phyloP scores from a whole-genome alignment of 2,888 invertebrate genomes.

The Metopia argyrocephala region DNA sequence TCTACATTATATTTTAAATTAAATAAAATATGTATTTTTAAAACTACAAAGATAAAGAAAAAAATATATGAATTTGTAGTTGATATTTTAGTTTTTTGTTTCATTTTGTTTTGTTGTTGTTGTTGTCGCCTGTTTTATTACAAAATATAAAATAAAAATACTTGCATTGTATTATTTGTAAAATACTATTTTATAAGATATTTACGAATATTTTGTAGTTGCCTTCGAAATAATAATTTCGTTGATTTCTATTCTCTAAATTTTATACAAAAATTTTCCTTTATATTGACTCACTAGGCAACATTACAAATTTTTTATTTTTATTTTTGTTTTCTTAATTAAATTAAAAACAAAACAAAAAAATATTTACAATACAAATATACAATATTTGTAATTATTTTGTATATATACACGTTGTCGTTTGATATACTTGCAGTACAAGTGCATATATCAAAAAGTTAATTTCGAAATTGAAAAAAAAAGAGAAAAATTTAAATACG shows the following conservation, averaged over 20 bases:
- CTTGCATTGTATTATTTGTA: slow-evolving; percentile 21
- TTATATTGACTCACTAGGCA: slow-evolving; percentile 58
- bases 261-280: too few relatives aligned
- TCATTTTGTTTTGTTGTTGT: slow-evolving; percentile 28
- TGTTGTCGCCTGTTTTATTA: too few relatives aligned
- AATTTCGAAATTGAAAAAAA: slow-evolving; percentile 59
- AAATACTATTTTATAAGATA: slow-evolving; percentile 7
- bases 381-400: too few relatives aligned
- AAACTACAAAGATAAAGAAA: too few relatives aligned
- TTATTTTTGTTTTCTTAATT: too few relatives aligned
- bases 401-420: neutral
- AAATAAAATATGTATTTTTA: too few relatives aligned
- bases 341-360: slow-evolving; percentile 6
- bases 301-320: slow-evolving; percentile 28
- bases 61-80: too few relatives aligned
- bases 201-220: slow-evolving; percentile 13
- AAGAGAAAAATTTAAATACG: slow-evolving; percentile 26
- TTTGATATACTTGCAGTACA: neutral
- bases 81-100: too few relatives aligned
- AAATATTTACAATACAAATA: slow-evolving; percentile 54
- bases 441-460: slow-evolving; percentile 45
- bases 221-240: slow-evolving; percentile 24
- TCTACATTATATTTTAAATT: too few relatives aligned
- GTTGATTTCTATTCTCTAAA: too few relatives aligned
- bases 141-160: slow-evolving; percentile 35